Evolutionary conservation across 2,113 vertebrate genomes (phyloP).

Genomic region (Colinus virginianus): DNA sequence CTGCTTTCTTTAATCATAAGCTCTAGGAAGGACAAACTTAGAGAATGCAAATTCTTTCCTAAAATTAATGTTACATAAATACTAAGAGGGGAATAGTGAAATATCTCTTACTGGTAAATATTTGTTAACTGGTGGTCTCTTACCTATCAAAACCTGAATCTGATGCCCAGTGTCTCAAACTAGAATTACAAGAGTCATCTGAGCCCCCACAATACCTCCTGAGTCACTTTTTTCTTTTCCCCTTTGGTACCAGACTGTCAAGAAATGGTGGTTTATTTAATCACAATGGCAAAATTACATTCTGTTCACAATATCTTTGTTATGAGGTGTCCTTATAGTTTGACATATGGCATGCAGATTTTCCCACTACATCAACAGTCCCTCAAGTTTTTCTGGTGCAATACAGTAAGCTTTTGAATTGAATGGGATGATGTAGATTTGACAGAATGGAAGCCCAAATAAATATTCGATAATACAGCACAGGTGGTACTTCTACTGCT

Average conservation of each 20-base stretch:
- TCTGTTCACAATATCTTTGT: not conserved
- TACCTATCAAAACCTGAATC: not conserved
- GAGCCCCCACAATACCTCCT: rapidly evolving
- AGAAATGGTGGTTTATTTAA: not conserved
- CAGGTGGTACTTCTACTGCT: not conserved
- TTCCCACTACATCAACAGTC: not conserved
- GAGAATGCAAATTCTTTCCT: not conserved
- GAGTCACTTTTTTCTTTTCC: not conserved
- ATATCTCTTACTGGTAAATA: not conserved
- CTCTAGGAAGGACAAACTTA: not conserved
- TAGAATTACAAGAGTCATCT: not conserved
- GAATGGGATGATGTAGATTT: not conserved
- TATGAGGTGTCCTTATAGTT: not conserved
- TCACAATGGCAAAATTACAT: not conserved
- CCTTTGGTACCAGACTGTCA: not conserved
- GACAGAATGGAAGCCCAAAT: not conserved
- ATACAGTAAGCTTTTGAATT: not conserved
- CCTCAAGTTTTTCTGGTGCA: not conserved
- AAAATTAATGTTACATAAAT: not conserved
- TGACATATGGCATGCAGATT: not conserved
- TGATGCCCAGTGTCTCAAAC: not conserved
- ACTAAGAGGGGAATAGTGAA: not conserved
- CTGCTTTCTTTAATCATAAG: not conserved
- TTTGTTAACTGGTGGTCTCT: not conserved
- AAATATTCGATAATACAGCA: not conserved